Percentiles rank a stretch among this genome's conserved stretches.
Evolutionary conservation across 2,888 invertebrate species (phyloP).

Genomic region (Gortyna flavago): DNA sequence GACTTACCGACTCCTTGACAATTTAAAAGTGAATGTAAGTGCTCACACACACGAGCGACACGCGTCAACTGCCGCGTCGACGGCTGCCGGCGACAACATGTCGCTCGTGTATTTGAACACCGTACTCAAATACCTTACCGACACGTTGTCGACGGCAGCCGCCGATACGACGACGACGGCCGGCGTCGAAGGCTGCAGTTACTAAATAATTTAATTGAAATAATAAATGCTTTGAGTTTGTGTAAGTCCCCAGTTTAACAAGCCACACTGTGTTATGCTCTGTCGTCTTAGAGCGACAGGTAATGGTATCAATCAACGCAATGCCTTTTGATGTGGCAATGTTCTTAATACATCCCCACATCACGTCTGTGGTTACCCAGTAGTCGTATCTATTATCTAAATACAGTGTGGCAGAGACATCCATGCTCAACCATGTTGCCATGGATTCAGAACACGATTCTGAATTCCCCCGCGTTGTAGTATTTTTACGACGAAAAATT

Average conservation of each 20-base stretch:
- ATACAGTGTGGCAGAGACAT: background rate
- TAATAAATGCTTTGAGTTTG: background rate
- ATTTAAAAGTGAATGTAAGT: too few relatives aligned
- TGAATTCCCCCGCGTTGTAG: background rate
- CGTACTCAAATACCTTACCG: too few relatives aligned
- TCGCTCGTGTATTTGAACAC: too few relatives aligned
- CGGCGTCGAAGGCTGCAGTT: too few relatives aligned
- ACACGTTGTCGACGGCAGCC: too few relatives aligned
- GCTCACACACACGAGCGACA: too few relatives aligned
- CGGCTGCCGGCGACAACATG: too few relatives aligned
- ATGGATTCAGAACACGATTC: background rate
- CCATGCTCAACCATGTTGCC: background rate
- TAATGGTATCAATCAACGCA: slow-evolving; percentile 54
- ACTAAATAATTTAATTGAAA: background rate
- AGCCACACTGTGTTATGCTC: slow-evolving; percentile 11
- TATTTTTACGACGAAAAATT: background rate
- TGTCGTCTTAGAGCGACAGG: slow-evolving; percentile 27
- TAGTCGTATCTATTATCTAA: slow-evolving; percentile 14
- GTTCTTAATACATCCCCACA: slow-evolving; percentile 40
- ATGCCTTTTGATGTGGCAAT: slow-evolving; percentile 59
- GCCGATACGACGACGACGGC: too few relatives aligned
- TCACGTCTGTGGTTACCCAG: slow-evolving; percentile 13
- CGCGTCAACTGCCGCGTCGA: too few relatives aligned
- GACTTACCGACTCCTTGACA: too few relatives aligned
- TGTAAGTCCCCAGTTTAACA: slow-evolving; percentile 10